Base-by-base conservation (phyloP, 2,797 vertebrate genomes). In the Paedocypris micromegethes region DNA sequence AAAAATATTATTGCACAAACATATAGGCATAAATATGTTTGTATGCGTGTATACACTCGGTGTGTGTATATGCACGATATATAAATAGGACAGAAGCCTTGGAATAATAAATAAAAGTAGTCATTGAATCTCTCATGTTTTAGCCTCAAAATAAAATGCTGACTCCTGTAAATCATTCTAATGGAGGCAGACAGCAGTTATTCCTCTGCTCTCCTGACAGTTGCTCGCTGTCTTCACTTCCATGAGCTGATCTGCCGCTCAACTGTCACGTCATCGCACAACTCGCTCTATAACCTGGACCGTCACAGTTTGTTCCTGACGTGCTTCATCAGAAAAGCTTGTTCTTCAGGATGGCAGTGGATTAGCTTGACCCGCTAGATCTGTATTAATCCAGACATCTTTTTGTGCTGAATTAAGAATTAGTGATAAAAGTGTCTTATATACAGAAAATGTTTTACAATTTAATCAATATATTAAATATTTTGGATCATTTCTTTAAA, bases 181-280 rank as follows among this genome's bases (percentile, higher is more conserved):
- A 23, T 23, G 23, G 23, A 23, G 23, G 23, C 23, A 41, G 53
- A 44, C 6, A 3, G 37, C 48, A 43, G 7, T 8, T 39, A 41
- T 44, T 3, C 7, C 40, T 6, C 48, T 59, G 51, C 9, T 64
- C 37, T 40, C 59, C 66, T 44, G 9, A 45, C 38, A 4, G 42
- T 38, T 66, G 58, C 9, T 53, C 9, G 61, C 54, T 47, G 48
- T 7, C 0, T 52, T 66, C 55, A 39, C 69, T 47, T 63, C 23
- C 4, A 9, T 67, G 52, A 46, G 47, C 9, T n/a, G 42, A 45
- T 52, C 4, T 7, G 6, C 43, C n/a, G 53, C n/a, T 47, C 38
- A 5, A 49, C 37, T 5, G 6, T 39, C 42, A 23, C 51, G 1
- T 67, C 2, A 37, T 49, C 42, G 52, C 45, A 48, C n/a, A 54